phyloP scores from a whole-genome alignment of 2,113 vertebrate genomes.

The Corydoras maculifer region DNA sequence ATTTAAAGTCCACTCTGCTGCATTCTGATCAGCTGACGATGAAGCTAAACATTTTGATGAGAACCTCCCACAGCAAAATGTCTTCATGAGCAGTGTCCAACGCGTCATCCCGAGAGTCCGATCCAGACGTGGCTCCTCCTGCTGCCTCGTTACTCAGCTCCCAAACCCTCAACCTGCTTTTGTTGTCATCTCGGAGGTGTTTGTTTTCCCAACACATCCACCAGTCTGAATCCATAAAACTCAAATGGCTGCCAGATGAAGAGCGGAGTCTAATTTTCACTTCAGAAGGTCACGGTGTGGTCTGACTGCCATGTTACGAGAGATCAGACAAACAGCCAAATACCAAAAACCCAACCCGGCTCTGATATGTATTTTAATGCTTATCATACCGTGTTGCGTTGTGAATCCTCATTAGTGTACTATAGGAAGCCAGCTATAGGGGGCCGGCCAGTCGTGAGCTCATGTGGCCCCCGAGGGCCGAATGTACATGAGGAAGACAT shows the following conservation, averaged over 20 bases:
- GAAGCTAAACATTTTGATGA: no score
- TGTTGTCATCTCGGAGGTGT: constrained; percentile 13
- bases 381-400: not conserved
- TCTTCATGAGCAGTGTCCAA: no score
- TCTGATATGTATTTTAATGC: constrained; percentile 8
- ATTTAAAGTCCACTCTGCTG: no score
- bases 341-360: no score
- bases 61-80: no score
- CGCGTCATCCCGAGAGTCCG: no score
- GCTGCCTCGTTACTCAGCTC: no score
- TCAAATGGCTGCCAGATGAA: constrained; percentile 25
- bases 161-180: constrained; percentile 18
- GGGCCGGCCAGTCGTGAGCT: constrained; percentile 16
- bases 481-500: constrained; percentile 25
- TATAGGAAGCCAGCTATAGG: not conserved
- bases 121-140: not conserved
- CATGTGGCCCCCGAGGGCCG: constrained; percentile 17
- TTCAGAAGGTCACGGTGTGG: not conserved
- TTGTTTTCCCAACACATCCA: constrained; percentile 17
- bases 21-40: no score
- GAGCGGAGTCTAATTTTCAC: not conserved
- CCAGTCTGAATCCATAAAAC: constrained; percentile 22
- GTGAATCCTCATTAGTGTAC: constrained; percentile 8
- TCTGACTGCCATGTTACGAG: not conserved
- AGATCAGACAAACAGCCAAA: not conserved